These are phyloP conservation scores for Drosophila oshimai DNA, from an alignment of 1,140 invertebrate species.

Conservation along the genomic window DNA sequence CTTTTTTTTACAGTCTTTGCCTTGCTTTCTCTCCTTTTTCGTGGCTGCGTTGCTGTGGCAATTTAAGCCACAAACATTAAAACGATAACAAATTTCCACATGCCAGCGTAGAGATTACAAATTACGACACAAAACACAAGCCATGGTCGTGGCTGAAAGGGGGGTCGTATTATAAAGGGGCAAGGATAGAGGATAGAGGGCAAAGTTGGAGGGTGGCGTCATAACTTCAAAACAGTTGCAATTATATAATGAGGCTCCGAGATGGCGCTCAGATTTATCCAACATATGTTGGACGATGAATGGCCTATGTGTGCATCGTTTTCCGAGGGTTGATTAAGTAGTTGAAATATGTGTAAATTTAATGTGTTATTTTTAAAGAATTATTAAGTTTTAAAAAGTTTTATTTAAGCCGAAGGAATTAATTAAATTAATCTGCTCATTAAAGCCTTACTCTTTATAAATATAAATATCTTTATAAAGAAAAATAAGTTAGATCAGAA, in stretches of 20 bases:
- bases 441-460: too few species aligned
- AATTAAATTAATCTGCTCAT: background rate
- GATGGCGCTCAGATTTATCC: slow-evolving; percentile 30
- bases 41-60: slow-evolving; percentile 54
- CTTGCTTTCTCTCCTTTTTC: background rate
- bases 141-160: slow-evolving; percentile 33
- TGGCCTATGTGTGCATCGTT: slow-evolving; percentile 9
- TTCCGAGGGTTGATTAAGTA: slow-evolving; percentile 25
- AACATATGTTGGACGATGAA: slow-evolving; percentile 8
- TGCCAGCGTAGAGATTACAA: slow-evolving; percentile 62
- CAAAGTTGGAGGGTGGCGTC: slow-evolving; percentile 6
- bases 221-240: slow-evolving; percentile 75
- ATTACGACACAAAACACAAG: slow-evolving; percentile 71
- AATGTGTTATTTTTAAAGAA: too few species aligned
- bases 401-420: background rate
- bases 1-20: slow-evolving; percentile 32
- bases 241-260: slow-evolving; percentile 69
- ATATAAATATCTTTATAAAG: too few species aligned
- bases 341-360: background rate
- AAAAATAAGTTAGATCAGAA: too few species aligned
- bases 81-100: slow-evolving; percentile 73
- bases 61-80: slow-evolving; percentile 69
- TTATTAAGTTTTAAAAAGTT: too few species aligned
- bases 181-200: background rate
- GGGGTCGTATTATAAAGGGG: too few species aligned